Base-by-base conservation (phyloP, 2,888 invertebrate species). In the Nomada hirtipes region DNA sequence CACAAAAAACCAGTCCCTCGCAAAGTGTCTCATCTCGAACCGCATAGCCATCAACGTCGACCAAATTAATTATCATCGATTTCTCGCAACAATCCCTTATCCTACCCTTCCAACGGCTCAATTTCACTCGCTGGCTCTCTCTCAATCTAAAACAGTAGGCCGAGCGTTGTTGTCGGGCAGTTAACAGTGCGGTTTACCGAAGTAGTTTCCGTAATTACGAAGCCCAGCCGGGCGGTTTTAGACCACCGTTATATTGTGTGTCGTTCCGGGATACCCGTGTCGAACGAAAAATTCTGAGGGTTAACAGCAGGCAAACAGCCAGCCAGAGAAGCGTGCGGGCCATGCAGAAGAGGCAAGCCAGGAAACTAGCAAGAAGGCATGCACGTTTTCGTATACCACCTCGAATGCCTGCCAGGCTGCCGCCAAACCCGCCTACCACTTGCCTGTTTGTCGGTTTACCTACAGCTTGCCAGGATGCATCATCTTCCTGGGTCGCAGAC, bases 251-350 rank as follows among this genome's bases (percentile, higher is more conserved):
- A 88, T 86, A 88, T 87, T 86, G 86, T 86, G 88, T 76, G 72
- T 88, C 84, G 81, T 72, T 60, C 53, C 50, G 11, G 15, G 47
- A 44, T 52, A 55, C 57, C 61, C 69, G 69, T 2, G 13, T 53
- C 52, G 52, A 82, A 80, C 79, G 82, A 85, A 85, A 88, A 87
- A 89, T 88, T 86, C 80, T 83, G 88, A 88, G 87, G 89, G 89
- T 88, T 89, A 87, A 83, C 85, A 79, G 82, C 79, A 82, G 83
- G 80, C 80, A 67, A 79, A 81, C 83, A 83, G 82, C 57, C 83
- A 65, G 82, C 79, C 23, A 11, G 26, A 57, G 18, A 53, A 53
- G n/a, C 53, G 53, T 3, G 53, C 4, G 53, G 23, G 23, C 20
- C 23, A 57, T 75, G 29, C 29, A 29, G 29, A 29, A 29, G 29